Evolutionary conservation across 2,113 vertebrate genomes (phyloP).

Genomic region (Macrotis lagotis): DNA sequence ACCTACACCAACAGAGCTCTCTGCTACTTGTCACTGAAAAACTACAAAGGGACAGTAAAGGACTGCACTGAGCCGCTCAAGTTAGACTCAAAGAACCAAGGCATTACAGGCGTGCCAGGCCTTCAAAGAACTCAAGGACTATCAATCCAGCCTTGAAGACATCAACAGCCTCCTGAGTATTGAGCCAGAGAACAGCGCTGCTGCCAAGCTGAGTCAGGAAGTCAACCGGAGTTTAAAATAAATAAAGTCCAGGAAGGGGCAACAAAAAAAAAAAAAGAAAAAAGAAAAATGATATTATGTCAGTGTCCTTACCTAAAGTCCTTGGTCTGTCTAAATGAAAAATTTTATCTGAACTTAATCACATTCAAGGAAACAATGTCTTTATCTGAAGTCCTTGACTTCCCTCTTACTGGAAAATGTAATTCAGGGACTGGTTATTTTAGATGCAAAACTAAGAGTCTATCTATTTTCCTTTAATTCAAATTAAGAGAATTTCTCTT

Average conservation of each 20-base stretch:
- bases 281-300: no score
- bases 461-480: neutral
- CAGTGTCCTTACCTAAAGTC: neutral
- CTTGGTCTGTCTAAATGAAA: neutral
- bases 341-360: neutral
- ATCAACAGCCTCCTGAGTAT: slow-evolving; percentile 89
- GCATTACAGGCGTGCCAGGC: slow-evolving; percentile 93
- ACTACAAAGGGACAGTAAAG: slow-evolving; percentile 87
- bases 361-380: neutral
- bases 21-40: slow-evolving; percentile 91
- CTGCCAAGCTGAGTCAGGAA: slow-evolving; percentile 90
- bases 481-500: neutral
- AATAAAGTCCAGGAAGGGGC: slow-evolving; percentile 59
- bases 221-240: slow-evolving; percentile 86
- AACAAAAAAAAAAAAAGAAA: no score
- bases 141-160: slow-evolving; percentile 87
- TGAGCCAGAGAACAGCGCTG: slow-evolving; percentile 91
- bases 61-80: slow-evolving; percentile 91
- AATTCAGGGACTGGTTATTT: neutral
- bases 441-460: neutral
- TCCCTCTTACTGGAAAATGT: neutral
- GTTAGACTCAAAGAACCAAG: slow-evolving; percentile 91
- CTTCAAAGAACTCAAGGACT: slow-evolving; percentile 92
- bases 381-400: neutral
- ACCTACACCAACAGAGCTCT: slow-evolving; percentile 96